Base-by-base conservation (phyloP, 2,888 invertebrate species). In the Cryptus viduatorius region DNA sequence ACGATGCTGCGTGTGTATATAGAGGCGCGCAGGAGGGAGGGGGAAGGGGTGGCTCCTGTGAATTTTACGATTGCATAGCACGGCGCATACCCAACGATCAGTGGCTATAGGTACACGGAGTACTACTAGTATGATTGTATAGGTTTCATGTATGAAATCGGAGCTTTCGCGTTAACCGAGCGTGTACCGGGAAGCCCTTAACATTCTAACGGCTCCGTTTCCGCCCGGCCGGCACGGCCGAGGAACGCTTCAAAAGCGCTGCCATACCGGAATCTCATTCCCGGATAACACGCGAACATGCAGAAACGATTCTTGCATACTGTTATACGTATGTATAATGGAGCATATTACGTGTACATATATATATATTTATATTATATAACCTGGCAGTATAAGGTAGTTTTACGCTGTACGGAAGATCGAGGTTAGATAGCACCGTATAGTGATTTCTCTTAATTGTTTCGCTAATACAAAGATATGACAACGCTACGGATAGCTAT, bases 101-200 rank as follows among this genome's bases (percentile, higher is more conserved):
- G 59, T 29, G 31, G 29, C 14, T 31, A 14, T 29, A 24, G 24
- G 24, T 24, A 31, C 61, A 29, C 14, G 61, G 14, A 61, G 29
- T 44, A 29, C 53, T 44, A 29, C 53, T 67, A n/a, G 24, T 67
- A 64, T 53, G 37, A 31, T 8, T 46, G 50, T 29, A 68, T 61
- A 31, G 64, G 61, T 68, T 37, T 42, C 46, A 73, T 48, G 73
- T 44, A 61, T 56, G 71, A 64, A 79, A 83, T 79, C 69, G 79
- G 83, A 79, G 79, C 79, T 83, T 83, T 75, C 42, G 69, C 83
- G 82, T 83, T 75, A 83, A 83, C 82, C 78, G 79, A 79, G 79
- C 83, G 83, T 79, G 83, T 79, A 83, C 83, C 83, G 75, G 76
- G 83, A 79, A 83, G 69, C 69, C 79, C 76, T 83, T 83, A 83